Evolutionary conservation across 2,888 invertebrate species (phyloP).

Genomic region (Ornithoptera alexandrae): DNA sequence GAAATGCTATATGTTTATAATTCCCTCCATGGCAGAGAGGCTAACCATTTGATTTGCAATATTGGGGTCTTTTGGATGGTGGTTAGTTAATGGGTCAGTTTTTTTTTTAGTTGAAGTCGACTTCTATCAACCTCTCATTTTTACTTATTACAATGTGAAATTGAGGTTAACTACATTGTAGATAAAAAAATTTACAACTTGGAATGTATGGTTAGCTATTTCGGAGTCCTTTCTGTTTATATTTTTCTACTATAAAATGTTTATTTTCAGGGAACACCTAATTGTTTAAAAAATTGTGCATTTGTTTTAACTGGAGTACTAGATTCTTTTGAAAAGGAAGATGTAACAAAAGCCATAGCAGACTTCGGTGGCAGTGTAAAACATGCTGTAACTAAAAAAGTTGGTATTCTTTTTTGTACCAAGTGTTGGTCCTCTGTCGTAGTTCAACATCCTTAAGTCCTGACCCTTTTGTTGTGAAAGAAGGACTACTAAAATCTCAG

Average conservation of each 20-base stretch:
- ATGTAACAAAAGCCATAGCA: constrained; percentile 85
- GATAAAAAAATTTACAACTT: not conserved
- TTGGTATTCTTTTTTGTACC: constrained; percentile 42
- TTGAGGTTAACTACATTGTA: not conserved
- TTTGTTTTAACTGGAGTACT: constrained; percentile 92
- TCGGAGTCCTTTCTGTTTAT: not conserved
- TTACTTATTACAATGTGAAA: too few species aligned
- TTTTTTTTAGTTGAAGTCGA: too few species aligned
- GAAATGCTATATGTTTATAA: too few species aligned
- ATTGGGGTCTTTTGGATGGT: too few species aligned
- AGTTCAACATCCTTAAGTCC: too few species aligned
- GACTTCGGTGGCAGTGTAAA: constrained; percentile 91
- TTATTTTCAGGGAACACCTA: constrained; percentile 81
- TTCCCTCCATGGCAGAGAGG: too few species aligned
- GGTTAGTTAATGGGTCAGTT: too few species aligned
- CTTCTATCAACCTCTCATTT: too few species aligned
- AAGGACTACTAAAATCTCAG: too few species aligned
- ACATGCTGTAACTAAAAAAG: constrained; percentile 86
- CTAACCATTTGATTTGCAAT: too few species aligned
- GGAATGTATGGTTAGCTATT: not conserved
- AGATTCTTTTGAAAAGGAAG: constrained; percentile 92
- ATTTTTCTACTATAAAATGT: not conserved
- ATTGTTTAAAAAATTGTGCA: constrained; percentile 85
- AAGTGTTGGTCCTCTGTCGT: too few species aligned
- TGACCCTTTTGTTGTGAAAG: too few species aligned